Evolutionary conservation across 1,140 invertebrate genomes (phyloP).

Genomic region (Rhyzopertha dominica): DNA sequence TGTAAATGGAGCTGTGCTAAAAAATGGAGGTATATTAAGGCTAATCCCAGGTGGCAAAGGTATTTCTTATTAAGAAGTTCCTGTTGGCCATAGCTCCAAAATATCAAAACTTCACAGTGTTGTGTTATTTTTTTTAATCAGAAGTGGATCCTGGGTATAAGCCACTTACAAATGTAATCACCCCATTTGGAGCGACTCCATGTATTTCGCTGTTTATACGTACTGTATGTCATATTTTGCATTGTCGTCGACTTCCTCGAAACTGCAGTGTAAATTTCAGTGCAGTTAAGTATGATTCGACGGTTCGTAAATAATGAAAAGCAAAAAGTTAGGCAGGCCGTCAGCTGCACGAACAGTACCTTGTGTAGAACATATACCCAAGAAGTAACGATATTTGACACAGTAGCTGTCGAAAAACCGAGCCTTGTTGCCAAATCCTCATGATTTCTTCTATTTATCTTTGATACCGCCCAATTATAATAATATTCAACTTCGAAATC

Average conservation of each 20-base stretch:
- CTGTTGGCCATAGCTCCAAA: slow-evolving; percentile 12
- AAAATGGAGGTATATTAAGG: slow-evolving; percentile 15
- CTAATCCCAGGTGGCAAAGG: slow-evolving; percentile 10
- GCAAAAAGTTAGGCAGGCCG: slow-evolving; percentile 19
- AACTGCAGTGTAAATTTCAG: slow-evolving; percentile 15
- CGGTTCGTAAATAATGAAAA: slow-evolving; percentile 25
- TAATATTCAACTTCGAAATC: slow-evolving; percentile 24
- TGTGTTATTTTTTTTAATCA: slow-evolving; percentile 14
- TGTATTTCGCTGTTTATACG: slow-evolving; percentile 14
- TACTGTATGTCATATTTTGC: slow-evolving; percentile 16
- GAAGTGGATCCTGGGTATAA: slow-evolving; percentile 16
- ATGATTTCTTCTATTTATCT: slow-evolving; percentile 23
- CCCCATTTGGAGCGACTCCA: slow-evolving; percentile 27
- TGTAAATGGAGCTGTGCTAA: slow-evolving; percentile 22
- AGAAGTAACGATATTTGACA: slow-evolving; percentile 26
- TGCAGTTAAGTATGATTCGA: slow-evolving; percentile 23
- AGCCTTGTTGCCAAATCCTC: slow-evolving; percentile 23
- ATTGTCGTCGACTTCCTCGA: slow-evolving; percentile 14
- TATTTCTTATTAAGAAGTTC: slow-evolving; percentile 14
- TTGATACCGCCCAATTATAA: slow-evolving; percentile 19
- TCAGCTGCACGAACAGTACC: slow-evolving; percentile 24
- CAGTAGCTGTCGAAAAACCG: slow-evolving; percentile 15
- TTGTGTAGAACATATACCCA: slow-evolving; percentile 27
- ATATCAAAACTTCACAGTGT: slow-evolving; percentile 10
- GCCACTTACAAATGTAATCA: slow-evolving; percentile 17